Evolutionary conservation across 1,140 invertebrate genomes (phyloP), one percentile per base, ranked within the genome.

Genomic region (Eueides isabella): DNA sequence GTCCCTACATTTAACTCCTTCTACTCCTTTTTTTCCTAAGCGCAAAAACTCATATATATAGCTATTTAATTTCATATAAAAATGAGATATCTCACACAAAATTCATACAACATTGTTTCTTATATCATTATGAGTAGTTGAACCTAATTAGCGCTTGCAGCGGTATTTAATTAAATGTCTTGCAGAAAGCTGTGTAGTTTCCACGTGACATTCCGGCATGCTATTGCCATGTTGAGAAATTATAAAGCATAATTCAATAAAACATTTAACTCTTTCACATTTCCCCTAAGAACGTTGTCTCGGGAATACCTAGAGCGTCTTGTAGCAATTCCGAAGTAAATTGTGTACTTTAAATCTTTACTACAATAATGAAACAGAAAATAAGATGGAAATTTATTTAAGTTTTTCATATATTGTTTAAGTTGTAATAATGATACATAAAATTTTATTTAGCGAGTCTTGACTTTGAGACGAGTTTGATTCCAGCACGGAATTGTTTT

Each of bases 81-180:
- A 38, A 38, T 38, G 14, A 38, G 12, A 16, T 14, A 38, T 0
- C 14, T 12, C 14, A 38, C 14, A 44, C 41, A 44, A n/a, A 44
- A 44, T 6, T 44, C 16, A 2, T 44, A 44, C 7, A 44, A 19
- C n/a, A 44, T 44, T 1, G 41, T 44, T 44, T n/a, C 16, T 44
- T 19, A 44, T 44, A 44, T 44, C 16, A 44, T 44, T 44, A 12
- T 23, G 41, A 44, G 41, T 19, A 44, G 41, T 44, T 44, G 5
- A n/a, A 44, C 41, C 41, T 44, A 44, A 44, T 44, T 44, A 44
- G n/a, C 41, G 41, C 41, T 44, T 19, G 41, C 41, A 44, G 41
- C n/a, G 41, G 41, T 44, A 44, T 44, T 44, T 44, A 44, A 44
- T 44, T 44, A 44, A 44, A 44, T 44, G 41, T 19, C 41, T 44